Percentiles rank a stretch among this genome's conserved stretches.
These are phyloP conservation scores for Psittacula cyanocephala DNA, from an alignment of 2,113 vertebrate species.

Conservation along the genomic window DNA sequence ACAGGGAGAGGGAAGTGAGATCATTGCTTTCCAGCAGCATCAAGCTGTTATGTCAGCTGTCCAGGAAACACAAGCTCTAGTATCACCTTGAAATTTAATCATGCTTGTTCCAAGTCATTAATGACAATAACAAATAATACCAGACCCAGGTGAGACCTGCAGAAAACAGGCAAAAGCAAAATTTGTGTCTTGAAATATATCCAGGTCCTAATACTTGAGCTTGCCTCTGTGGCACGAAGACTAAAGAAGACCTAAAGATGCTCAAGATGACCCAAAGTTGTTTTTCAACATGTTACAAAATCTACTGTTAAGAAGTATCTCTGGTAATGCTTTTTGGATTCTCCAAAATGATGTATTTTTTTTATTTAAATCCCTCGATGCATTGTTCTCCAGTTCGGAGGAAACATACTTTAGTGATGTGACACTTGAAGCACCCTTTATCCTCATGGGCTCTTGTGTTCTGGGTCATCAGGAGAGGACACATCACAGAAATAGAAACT, in stretches of 20 bases:
- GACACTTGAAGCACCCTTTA: not conserved
- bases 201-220: not conserved
- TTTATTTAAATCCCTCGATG: not conserved
- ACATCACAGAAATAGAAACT: not conserved
- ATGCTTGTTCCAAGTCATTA: conserved; percentile 39
- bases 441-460: not conserved
- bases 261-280: not conserved
- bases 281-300: not conserved
- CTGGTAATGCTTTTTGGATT: not conserved
- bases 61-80: conserved; percentile 42
- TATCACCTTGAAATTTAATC: conserved; percentile 12
- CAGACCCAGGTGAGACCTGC: conserved; percentile 4
- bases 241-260: not conserved
- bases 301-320: not conserved
- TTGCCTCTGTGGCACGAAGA: not conserved
- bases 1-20: conserved; percentile 56
- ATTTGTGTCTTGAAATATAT: not conserved
- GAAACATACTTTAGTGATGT: not conserved
- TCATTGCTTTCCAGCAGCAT: conserved; percentile 55
- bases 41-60: conserved; percentile 68
- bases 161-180: not conserved
- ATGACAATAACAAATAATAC: not conserved
- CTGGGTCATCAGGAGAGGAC: not conserved
- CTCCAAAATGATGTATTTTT: not conserved
- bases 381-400: rapidly evolving